A percentile compares a stretch with the other conserved stretches of the same genome.
These are phyloP conservation scores for Adelges cooleyi DNA, from an alignment of 1,140 invertebrate genomes.

Conservation along the genomic window DNA sequence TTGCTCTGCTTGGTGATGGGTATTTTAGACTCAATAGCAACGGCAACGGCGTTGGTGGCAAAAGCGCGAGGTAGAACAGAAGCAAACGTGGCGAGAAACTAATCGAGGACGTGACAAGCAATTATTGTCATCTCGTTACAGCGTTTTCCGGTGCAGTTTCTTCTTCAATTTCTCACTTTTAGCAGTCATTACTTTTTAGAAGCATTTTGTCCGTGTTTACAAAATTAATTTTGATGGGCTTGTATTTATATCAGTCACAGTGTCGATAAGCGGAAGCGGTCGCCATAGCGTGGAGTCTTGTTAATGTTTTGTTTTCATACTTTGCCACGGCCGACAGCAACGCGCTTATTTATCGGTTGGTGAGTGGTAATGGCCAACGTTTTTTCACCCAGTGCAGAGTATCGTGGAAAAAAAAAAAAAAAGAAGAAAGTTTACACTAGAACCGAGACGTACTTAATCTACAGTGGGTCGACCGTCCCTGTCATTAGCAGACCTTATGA, in stretches of 20 bases:
- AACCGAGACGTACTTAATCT: constrained; percentile 3
- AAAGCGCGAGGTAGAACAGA: no score
- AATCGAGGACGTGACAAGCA: background rate
- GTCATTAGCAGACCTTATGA: constrained; percentile 15
- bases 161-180: background rate
- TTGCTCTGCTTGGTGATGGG: no score
- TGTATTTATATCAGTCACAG: background rate
- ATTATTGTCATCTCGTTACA: constrained; percentile 3
- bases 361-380: background rate
- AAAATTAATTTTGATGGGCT: background rate
- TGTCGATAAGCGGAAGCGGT: background rate
- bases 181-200: background rate
- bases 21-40: no score
- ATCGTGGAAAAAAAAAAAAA: background rate
- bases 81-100: no score
- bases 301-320: constrained; percentile 3
- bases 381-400: background rate
- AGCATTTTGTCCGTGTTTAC: background rate
- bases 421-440: no score
- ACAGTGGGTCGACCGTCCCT: constrained; percentile 6
- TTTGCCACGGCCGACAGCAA: background rate
- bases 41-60: no score
- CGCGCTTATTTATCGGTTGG: constrained; percentile 8
- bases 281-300: no score
- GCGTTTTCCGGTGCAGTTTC: background rate